These are phyloP conservation scores for Pilophorus perplexus DNA, from an alignment of 2,888 invertebrate genomes.

Conservation along the genomic window DNA sequence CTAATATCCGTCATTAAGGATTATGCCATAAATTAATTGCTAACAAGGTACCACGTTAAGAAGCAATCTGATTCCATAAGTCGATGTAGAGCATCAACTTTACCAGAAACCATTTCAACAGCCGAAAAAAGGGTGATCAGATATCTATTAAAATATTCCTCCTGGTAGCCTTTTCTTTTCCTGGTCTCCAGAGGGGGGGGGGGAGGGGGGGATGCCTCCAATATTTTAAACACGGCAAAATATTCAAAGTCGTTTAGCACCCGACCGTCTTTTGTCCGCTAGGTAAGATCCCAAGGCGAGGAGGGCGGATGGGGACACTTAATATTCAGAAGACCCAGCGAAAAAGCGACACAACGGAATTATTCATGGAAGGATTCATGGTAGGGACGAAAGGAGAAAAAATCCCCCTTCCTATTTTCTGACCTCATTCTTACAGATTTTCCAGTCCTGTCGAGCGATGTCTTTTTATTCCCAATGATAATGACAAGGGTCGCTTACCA, in stretches of 20 bases:
- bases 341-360: conserved; percentile 37
- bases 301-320: not conserved
- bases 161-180: not conserved
- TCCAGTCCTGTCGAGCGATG: not conserved
- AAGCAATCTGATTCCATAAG: too few species aligned
- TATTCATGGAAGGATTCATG: conserved; percentile 35
- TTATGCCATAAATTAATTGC: too few species aligned
- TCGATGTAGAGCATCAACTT: too few species aligned
- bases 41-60: too few species aligned
- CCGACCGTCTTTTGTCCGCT: conserved; percentile 13
- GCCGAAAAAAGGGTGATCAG: conserved; percentile 14
- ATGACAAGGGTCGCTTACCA: conserved; percentile 3
- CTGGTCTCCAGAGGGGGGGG: not conserved
- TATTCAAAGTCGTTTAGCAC: conserved; percentile 36
- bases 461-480: not conserved
- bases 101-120: not conserved
- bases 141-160: conserved; percentile 28
- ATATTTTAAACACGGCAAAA: conserved; percentile 28
- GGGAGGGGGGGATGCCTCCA: not conserved
- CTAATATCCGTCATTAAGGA: too few species aligned
- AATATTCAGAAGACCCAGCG: conserved; percentile 34
- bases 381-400: not conserved
- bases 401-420: not conserved
- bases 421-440: not conserved
- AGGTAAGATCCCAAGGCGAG: not conserved